Base-by-base conservation (phyloP, 2,797 vertebrate genomes). In the Pangasius krempfi region DNA sequence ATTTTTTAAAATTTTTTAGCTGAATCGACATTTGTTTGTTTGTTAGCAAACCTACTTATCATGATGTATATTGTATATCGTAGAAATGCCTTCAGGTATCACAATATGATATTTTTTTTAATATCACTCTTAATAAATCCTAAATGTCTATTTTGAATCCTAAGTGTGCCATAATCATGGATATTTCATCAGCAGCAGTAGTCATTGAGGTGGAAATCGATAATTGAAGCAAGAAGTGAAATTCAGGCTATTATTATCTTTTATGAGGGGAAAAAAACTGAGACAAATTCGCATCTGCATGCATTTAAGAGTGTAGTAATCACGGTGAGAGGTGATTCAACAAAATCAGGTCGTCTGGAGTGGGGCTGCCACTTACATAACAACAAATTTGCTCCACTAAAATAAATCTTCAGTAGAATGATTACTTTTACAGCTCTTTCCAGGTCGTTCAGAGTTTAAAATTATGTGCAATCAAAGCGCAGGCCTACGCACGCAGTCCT, bases 191-290 rank as follows among this genome's bases (percentile, higher is more conserved):
- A 82, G 78, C 84, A 80, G 54, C 56, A 27, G n/a, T 54, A 86
- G 68, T 66, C 56, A 44, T 64, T 25, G 50, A 83, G 79, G 47
- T 62, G 60, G 58, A 86, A 76, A 89, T 86, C 60, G 86, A 83
- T 84, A 86, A 89, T 73, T 50, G 85, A 76, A 68, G 58, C 88
- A 56, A 66, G 88, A 56, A 83, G 58, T 0, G 68, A 75, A 86
- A 68, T 89, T 75, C 85, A 84, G 44, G 40, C 88, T 86, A 56
- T 89, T 87, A 89, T 89, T 82, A 87, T 87, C 85, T 72, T 86
- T 86, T 85, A 76, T 20, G 68, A 83, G 5, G 80, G 81, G 60
- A 13, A 8, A 7, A 40, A 18, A 83, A 81, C 88, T 78, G 78
- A 76, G 85, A 78, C 80, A 78, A 58, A 82, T 81, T 73, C 80